phyloP scores from a whole-genome alignment of 2,797 vertebrate genomes.

The Tangara arthus region DNA sequence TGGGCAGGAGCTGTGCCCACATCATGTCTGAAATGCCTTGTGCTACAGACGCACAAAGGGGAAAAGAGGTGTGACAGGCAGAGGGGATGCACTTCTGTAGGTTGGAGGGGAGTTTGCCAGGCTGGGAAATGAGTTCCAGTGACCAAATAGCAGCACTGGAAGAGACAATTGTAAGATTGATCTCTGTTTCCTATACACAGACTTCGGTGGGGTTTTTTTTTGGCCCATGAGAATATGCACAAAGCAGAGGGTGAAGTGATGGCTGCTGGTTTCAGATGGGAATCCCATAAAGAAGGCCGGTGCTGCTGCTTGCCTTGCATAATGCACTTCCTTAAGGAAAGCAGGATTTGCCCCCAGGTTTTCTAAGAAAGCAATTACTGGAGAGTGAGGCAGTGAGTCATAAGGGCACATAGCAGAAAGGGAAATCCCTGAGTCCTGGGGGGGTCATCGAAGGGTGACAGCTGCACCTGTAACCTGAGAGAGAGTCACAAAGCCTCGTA shows the following conservation, averaged over 20 bases:
- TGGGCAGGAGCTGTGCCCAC: background rate
- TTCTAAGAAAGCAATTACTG: background rate
- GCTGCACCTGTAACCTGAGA: rapidly evolving
- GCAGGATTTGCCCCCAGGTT: background rate
- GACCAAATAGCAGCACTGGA: background rate
- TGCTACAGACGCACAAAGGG: background rate
- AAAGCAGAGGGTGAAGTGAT: background rate
- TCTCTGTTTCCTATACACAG: background rate
- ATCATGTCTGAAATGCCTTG: too few species aligned
- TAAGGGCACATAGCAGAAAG: background rate
- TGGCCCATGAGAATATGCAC: background rate
- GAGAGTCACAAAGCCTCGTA: background rate
- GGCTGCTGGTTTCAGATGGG: background rate
- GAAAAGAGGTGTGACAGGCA: rapidly evolving
- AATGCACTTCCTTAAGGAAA: rapidly evolving
- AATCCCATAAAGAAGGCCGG: background rate
- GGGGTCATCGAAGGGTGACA: background rate
- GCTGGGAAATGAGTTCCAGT: background rate
- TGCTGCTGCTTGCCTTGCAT: background rate
- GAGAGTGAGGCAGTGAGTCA: background rate
- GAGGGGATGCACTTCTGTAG: rapidly evolving
- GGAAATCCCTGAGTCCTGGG: background rate
- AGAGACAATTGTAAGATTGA: rapidly evolving
- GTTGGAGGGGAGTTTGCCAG: background rate
- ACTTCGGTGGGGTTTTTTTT: background rate